Conservation (phyloP, 2,888 invertebrate species). For the Cheilosia vulpina region DNA sequence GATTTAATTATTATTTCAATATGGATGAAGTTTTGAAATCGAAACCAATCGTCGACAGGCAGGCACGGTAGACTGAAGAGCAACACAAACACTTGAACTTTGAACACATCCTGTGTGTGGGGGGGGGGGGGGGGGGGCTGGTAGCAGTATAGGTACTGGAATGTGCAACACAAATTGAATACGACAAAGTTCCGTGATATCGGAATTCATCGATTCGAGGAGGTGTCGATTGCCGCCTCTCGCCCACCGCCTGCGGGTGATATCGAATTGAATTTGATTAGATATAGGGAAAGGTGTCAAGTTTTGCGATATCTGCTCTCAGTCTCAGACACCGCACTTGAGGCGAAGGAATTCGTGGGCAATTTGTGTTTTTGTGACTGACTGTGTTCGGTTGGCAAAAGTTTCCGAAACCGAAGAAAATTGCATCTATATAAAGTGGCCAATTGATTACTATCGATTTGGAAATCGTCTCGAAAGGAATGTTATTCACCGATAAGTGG, state of each 20-base stretch:
- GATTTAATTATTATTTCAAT: conserved; percentile 67
- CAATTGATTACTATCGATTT: conserved; percentile 30
- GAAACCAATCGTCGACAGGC: background rate
- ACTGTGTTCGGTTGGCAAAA: background rate
- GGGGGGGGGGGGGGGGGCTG: background rate
- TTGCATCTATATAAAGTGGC: conserved; percentile 1
- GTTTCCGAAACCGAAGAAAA: background rate
- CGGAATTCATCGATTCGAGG: conserved; percentile 38
- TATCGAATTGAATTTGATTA: conserved; percentile 32
- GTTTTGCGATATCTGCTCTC: conserved; percentile 14
- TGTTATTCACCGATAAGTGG: background rate
- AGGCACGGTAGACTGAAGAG: background rate
- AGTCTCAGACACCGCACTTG: background rate
- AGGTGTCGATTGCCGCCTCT: conserved; percentile 24
- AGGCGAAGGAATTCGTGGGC: conserved; percentile 1
- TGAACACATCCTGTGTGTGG: background rate
- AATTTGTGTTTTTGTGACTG: conserved; percentile 1
- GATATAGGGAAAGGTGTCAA: conserved; percentile 37
- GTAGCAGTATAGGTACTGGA: background rate
- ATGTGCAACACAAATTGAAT: conserved; percentile 38
- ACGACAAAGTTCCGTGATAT: conserved; percentile 49
- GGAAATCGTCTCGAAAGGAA: background rate
- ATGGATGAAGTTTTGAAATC: conserved; percentile 50
- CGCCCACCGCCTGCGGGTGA: background rate
- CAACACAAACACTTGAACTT: background rate